Base-by-base conservation (phyloP, 1,140 invertebrate species). In the Sminthurinus signatus region DNA sequence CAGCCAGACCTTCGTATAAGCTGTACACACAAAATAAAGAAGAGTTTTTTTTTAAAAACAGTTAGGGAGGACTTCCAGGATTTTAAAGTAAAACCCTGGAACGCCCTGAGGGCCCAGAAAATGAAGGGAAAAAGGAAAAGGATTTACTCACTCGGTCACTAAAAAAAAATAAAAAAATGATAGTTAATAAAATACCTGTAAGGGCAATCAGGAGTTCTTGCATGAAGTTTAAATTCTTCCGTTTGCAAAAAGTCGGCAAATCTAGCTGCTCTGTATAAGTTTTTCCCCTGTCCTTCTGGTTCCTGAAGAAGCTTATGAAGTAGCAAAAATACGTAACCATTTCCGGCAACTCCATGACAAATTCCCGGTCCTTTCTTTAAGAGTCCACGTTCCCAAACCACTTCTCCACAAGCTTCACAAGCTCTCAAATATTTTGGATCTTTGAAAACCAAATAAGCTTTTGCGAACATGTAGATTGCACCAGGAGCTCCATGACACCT, bases 401-500 rank as follows among this genome's bases (percentile, higher is more conserved):
- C 71, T 65, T 93, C 88, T 0, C 82, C 86, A 73, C 84, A 85
- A 59, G 79, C 80, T 1, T 85, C 72, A 74, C 86, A 85, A 0
- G 87, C 82, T 8, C 84, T 73, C 12, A 90, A 75, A 75, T 89
- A 93, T 73, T 85, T 86, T 2, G 83, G 75, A 64, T 91, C 88
- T 64, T 85, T 83, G 76, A 84, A 91, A 2, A 85, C 74, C 3
- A 86, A 73, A 76, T 87, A 91, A 0, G 90, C 88, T 76, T 86
- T 88, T 1, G 88, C 89, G 79, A 93, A 81, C 23, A 91, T 73
- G 74, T 91, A 92, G 10, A 91, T 77, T 1, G 85, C 82, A 10
- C 89, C 61, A 21, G 88, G 85, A 31, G 89, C 88, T 1, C 91
- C 90, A 76, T 93, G 89, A 77, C 90, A 93, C n/a, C n/a, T n/a